These are phyloP conservation scores for Sicus ferrugineus DNA, from an alignment of 2,888 invertebrate genomes.

Conservation along the genomic window DNA sequence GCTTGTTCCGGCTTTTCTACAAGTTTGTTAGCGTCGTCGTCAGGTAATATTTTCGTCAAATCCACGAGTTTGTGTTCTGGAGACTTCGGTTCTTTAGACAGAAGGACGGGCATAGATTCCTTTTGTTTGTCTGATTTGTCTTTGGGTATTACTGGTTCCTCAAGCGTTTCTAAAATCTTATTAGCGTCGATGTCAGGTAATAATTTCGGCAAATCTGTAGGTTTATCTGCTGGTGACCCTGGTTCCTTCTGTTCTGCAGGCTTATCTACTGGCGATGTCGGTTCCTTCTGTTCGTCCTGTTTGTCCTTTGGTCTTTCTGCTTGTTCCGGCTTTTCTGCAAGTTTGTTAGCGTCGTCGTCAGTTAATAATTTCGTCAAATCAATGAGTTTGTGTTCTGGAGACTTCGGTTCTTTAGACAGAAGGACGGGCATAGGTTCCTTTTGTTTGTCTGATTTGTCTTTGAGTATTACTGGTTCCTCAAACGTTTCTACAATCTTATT, in stretches of 20 bases:
- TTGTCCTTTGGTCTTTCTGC: background rate
- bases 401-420: background rate
- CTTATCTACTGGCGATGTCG: background rate
- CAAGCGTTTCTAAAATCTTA: background rate
- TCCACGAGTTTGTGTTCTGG: background rate
- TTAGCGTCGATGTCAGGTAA: background rate
- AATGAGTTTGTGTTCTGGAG: background rate
- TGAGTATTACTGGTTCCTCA: too few relatives aligned
- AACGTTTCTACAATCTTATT: too few relatives aligned
- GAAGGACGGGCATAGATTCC: slow-evolving; percentile 32
- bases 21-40: background rate
- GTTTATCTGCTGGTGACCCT: background rate
- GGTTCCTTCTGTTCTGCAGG: background rate
- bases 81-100: background rate
- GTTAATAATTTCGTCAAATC: background rate
- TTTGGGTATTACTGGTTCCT: background rate
- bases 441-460: too few relatives aligned
- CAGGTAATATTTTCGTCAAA: background rate
- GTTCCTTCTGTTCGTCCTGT: background rate
- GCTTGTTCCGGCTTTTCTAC: background rate
- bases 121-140: slow-evolving; percentile 27
- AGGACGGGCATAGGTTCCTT: too few relatives aligned
- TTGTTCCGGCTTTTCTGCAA: background rate
- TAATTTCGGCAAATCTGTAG: background rate
- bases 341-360: background rate